phyloP scores from a whole-genome alignment of 1,140 invertebrate genomes.

The Neodiprion lecontei region DNA sequence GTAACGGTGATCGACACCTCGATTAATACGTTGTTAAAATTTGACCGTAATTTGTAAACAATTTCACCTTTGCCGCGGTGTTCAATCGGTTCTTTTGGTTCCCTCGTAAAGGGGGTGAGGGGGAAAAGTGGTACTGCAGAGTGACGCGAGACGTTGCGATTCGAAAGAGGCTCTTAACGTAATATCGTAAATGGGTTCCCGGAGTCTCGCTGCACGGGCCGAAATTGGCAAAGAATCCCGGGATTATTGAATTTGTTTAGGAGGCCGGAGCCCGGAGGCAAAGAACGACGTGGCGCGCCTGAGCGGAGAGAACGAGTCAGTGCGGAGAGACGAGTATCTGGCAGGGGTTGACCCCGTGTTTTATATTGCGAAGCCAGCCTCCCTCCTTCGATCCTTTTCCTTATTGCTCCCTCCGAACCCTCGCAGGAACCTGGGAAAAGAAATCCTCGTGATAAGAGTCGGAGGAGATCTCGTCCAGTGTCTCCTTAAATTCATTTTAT shows the following conservation, averaged over 20 bases:
- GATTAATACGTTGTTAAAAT: no score
- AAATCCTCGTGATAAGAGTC: no score
- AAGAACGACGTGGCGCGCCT: constrained; percentile 33
- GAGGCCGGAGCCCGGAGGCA: constrained; percentile 36
- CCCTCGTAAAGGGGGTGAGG: background rate
- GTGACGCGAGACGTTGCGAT: no score
- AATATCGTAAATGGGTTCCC: constrained; percentile 1
- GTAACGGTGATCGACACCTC: no score
- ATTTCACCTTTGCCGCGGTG: no score
- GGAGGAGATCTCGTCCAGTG: no score
- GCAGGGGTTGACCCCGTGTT: constrained; percentile 42
- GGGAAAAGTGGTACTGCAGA: no score
- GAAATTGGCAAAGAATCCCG: constrained; percentile 56
- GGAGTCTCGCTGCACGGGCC: constrained; percentile 31
- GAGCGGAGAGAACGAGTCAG: background rate
- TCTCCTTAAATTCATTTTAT: no score
- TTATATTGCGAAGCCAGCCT: constrained; percentile 51
- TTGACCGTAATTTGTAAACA: no score
- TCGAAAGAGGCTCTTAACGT: background rate
- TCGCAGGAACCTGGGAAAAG: no score
- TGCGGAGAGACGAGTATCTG: constrained; percentile 25
- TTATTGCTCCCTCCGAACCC: constrained; percentile 45
- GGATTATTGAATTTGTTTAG: constrained; percentile 62
- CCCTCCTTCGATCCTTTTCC: constrained; percentile 44
- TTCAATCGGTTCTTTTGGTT: no score